Percentiles rank a stretch among this genome's conserved stretches.
phyloP scores from a whole-genome alignment of 1,140 invertebrate species.

The Pseudomyrmex gracilis region DNA sequence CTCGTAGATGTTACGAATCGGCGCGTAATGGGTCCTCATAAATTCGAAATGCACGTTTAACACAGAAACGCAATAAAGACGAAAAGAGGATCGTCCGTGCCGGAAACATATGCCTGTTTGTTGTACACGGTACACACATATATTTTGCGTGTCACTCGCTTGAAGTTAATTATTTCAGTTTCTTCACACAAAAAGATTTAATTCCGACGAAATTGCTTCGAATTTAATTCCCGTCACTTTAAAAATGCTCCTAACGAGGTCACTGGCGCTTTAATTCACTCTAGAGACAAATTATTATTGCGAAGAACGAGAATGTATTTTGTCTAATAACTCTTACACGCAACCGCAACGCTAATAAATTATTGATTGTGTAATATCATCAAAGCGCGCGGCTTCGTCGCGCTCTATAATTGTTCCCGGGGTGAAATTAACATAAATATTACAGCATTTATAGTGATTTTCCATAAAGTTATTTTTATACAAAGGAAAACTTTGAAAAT shows the following conservation, averaged over 20 bases:
- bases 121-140: not conserved
- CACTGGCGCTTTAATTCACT: conserved; percentile 14
- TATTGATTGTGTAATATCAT: conserved; percentile 51
- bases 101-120: not conserved
- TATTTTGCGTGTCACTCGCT: not conserved
- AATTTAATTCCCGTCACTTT: conserved; percentile 34
- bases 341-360: conserved; percentile 47
- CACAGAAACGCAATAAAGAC: not conserved
- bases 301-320: not conserved
- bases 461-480: too few relatives aligned
- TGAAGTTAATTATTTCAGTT: conserved; percentile 22
- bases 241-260: conserved; percentile 23
- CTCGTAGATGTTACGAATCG: not conserved
- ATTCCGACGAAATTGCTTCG: not conserved
- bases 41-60: conserved; percentile 17
- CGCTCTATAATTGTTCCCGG: conserved; percentile 17
- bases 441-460: not conserved
- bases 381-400: not conserved
- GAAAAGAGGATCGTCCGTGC: too few relatives aligned
- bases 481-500: too few relatives aligned
- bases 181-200: conserved; percentile 8
- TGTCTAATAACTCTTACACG: conserved; percentile 31
- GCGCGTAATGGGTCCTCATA: not conserved
- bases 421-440: conserved; percentile 23
- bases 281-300: not conserved